These are phyloP conservation scores for Rhinogobio ventralis DNA, from an alignment of 2,797 vertebrate species.

Conservation along the genomic window DNA sequence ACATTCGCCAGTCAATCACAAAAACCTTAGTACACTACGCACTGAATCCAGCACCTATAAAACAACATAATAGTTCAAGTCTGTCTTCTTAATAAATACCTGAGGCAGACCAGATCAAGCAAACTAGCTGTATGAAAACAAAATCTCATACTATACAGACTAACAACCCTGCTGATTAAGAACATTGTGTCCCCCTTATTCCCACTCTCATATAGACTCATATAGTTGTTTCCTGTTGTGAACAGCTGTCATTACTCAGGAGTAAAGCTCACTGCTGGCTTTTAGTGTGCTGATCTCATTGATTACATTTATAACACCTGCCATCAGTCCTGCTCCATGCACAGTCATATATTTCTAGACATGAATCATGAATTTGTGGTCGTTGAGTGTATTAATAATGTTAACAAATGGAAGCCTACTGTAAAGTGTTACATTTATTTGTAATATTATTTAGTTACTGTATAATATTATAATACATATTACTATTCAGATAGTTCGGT, in stretches of 20 bases:
- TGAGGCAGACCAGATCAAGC: neutral
- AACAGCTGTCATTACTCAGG: constrained; percentile 16
- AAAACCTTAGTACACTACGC: neutral
- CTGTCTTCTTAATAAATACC: neutral
- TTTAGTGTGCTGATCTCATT: constrained; percentile 29
- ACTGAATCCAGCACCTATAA: neutral
- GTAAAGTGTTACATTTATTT: neutral
- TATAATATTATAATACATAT: neutral
- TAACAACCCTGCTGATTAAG: constrained; percentile 19
- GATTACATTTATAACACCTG: constrained; percentile 29
- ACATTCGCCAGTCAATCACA: neutral
- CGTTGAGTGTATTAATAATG: neutral
- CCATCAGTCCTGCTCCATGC: neutral
- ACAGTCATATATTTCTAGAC: constrained; percentile 22
- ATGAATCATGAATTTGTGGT: constrained; percentile 7
- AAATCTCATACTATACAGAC: neutral
- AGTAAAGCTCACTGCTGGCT: constrained; percentile 24
- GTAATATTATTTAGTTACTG: neutral
- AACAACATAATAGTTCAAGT: neutral
- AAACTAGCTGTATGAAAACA: neutral
- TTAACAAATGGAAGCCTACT: neutral
- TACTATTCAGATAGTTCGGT: neutral
- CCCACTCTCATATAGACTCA: neutral
- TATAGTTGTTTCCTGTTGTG: constrained; percentile 15
- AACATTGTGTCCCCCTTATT: neutral